Evolutionary conservation across 2,888 invertebrate genomes (phyloP), one percentile per base, ranked within the genome.

Genomic region (Chrysotoxum bicinctum): DNA sequence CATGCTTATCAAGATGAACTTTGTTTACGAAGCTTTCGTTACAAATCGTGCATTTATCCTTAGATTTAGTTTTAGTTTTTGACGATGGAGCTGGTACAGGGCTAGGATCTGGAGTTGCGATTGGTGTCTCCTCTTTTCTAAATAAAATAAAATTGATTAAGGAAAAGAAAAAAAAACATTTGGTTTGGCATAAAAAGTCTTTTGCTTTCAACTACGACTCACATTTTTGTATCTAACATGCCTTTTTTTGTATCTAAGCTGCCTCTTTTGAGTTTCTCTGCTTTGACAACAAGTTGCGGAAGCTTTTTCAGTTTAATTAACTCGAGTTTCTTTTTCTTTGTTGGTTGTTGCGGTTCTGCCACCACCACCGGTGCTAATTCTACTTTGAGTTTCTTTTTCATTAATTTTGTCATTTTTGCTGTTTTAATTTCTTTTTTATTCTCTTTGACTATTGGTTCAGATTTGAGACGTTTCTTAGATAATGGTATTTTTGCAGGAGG

Each of bases 21-120:
- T 90, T 91, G 80, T 77, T 90, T 1, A 80, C 19, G 54, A 90
- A 91, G 8, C 88, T 86, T 26, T 90, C 89, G 23, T 70, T 78
- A 54, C 91, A 91, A 37, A 91, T 90, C 14, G 79, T 88, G 72
- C 91, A 91, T 4, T 79, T 80, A 35, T 88, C 87, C 56, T 88
- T 89, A 9, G 87, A 85, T 72, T 86, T 87, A 0, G 81, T 30
- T 56, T 86, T 82, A 8, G 50, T 70, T 52, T 69, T 70, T 9
- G 58, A n/a, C 10, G 23, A 16, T 3, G 23, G 9, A 16, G n/a
- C 50, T 35, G 66, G 7, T 19, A 35, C n/a, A 14, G 14, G 10
- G 14, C 4, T 12, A 8, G 79, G 40, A n/a, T 32, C n/a, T 12
- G 40, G 5, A 16, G n/a, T n/a, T 1, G 35, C 21, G 4, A 37